Evolutionary conservation across 2,888 invertebrate genomes (phyloP).

Genomic region (Eristalinus aeneus): DNA sequence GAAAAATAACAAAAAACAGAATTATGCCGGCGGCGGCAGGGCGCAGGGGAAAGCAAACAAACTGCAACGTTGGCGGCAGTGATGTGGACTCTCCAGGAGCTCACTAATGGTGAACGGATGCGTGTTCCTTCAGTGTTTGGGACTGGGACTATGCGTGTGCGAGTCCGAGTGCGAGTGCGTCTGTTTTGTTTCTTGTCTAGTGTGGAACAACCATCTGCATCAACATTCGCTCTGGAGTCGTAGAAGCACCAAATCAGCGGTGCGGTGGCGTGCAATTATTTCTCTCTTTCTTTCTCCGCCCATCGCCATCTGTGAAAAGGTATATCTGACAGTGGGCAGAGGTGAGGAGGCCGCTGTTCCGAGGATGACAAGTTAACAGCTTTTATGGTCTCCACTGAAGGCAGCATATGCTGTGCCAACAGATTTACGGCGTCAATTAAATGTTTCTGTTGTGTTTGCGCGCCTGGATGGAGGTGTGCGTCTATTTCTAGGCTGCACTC

Average conservation of each 20-base stretch:
- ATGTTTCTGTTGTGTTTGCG: conserved; percentile 43
- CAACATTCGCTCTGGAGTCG: conserved; percentile 57
- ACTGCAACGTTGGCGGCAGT: background rate
- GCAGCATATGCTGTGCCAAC: conserved; percentile 63
- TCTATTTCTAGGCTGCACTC: conserved; percentile 60
- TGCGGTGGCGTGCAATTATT: conserved; percentile 63
- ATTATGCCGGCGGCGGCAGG: background rate
- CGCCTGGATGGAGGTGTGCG: conserved; percentile 39
- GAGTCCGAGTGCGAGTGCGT: too few species aligned
- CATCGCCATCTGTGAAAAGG: conserved; percentile 3
- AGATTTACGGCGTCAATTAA: conserved; percentile 71
- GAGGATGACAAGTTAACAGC: conserved; percentile 71
- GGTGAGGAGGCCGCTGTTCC: conserved; percentile 68
- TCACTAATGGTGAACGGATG: background rate
- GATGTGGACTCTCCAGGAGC: background rate
- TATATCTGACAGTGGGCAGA: conserved; percentile 1
- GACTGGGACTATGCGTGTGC: background rate
- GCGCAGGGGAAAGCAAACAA: background rate
- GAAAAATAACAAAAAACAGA: background rate
- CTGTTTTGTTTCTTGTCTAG: conserved; percentile 60
- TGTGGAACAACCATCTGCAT: conserved; percentile 62
- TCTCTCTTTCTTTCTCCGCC: conserved; percentile 13
- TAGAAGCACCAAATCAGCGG: conserved; percentile 46
- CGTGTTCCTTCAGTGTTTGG: conserved; percentile 37
- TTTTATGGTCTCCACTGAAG: conserved; percentile 71